Base-by-base conservation (phyloP, 2,797 vertebrate genomes). In the Ctenochaetus hawaiiensis region DNA sequence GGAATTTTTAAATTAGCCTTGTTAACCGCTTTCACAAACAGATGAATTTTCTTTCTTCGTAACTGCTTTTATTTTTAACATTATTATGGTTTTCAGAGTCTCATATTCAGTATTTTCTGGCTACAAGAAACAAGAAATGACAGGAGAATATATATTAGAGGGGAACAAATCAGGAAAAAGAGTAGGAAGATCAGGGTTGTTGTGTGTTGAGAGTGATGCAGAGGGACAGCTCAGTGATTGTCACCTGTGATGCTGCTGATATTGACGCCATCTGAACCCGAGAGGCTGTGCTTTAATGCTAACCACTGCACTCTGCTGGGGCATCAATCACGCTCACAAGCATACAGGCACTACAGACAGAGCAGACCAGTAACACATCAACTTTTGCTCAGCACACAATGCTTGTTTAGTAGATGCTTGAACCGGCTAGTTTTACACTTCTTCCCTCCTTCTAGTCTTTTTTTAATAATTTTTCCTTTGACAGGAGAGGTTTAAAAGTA, bases 261-360 rank as follows among this genome's bases (percentile, higher is more conserved):
- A 89, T 80, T 22, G 85, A 87, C 78, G 79, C 73, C 69, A 30
- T 4, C 12, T 26, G 45, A 87, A 76, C 73, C 78, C 23, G 53
- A 80, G 78, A 89, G 82, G 66, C 67, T 52, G 34, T 39, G 16
- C 67, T 80, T 83, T 87, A 89, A 87, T 85, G 85, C 87, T 83
- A 78, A 83, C 82, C 81, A 17, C 85, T 87, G 87, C 85, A 85
- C 82, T 89, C 84, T 84, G 75, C 72, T 47, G 63, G 59, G 47
- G 66, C 80, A 87, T 89, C 84, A 81, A 80, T 87, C 84, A 72
- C 80, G 58, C 74, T 62, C 77, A 53, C 60, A 20, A 60, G 49
- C 56, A 34, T n/a, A 51, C 45, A 34, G 48, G 49, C 54, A 62
- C 58, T 39, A 43, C 64, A n/a, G 18, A 49, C 11, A n/a, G 3